These are phyloP conservation scores for Brachynemurus nebulosus DNA, from an alignment of 2,888 invertebrate genomes.

Conservation along the genomic window DNA sequence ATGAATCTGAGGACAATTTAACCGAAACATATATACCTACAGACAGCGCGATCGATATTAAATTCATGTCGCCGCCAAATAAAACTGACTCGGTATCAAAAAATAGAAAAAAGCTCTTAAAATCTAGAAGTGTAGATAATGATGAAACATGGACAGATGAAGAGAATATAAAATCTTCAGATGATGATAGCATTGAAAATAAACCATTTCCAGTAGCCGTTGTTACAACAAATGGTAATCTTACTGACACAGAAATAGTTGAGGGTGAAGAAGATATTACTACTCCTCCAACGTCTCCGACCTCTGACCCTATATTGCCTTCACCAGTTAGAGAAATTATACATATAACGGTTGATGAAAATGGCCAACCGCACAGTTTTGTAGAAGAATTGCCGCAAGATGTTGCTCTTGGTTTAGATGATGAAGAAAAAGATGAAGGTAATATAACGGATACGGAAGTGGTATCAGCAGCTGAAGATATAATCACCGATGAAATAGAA, in stretches of 20 bases:
- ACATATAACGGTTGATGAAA: conserved; percentile 21
- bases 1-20: conserved; percentile 23
- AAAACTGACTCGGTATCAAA: no score
- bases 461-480: conserved; percentile 26
- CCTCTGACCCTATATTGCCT: conserved; percentile 12
- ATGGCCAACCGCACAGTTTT: conserved; percentile 32
- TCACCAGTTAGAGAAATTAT: conserved; percentile 12
- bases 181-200: conserved; percentile 21
- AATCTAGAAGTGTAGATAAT: conserved; percentile 9
- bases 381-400: conserved; percentile 32
- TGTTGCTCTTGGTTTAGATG: conserved; percentile 26
- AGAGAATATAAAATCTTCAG: conserved; percentile 32
- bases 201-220: conserved; percentile 26
- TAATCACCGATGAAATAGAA: conserved; percentile 16
- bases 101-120: no score
- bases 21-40: conserved; percentile 21
- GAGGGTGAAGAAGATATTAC: conserved; percentile 16
- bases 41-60: not conserved
- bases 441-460: conserved; percentile 28
- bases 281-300: conserved; percentile 17
- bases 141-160: conserved; percentile 33
- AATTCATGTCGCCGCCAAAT: not conserved
- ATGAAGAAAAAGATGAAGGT: conserved; percentile 18
- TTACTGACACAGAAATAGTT: conserved; percentile 30
- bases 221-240: conserved; percentile 18